These are phyloP conservation scores for Varecia variegata DNA, from an alignment of 2,797 vertebrate species.

Conservation along the genomic window DNA sequence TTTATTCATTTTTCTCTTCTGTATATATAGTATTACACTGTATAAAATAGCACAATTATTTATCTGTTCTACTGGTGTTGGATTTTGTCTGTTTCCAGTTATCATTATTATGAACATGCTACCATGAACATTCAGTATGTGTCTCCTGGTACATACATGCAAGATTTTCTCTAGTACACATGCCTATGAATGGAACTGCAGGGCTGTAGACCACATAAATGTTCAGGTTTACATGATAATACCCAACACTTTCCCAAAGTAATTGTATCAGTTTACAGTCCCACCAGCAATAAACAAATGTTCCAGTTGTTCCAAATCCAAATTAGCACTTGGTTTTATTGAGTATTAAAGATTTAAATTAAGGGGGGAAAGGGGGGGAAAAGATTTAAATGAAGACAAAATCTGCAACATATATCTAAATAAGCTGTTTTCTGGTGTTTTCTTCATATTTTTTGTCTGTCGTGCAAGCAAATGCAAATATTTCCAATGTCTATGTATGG, in stretches of 20 bases:
- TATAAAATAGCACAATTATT: background rate
- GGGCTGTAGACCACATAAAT: background rate
- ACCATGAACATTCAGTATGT: background rate
- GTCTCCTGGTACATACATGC: background rate
- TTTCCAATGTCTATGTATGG: background rate
- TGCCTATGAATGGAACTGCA: background rate
- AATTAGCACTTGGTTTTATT: background rate
- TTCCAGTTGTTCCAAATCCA: background rate
- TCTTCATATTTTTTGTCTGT: background rate
- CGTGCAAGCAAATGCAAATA: background rate
- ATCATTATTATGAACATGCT: background rate
- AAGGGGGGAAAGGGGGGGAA: no score
- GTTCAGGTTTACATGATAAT: background rate
- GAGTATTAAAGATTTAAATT: background rate
- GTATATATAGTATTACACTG: background rate
- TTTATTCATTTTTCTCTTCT: slow-evolving; percentile 7
- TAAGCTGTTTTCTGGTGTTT: background rate
- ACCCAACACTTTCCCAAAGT: background rate
- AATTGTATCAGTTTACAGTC: background rate
- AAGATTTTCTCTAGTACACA: background rate
- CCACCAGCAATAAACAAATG: background rate
- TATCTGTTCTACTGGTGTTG: background rate
- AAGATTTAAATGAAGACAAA: background rate
- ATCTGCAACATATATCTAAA: background rate
- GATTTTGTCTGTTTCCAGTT: background rate